phyloP scores from a whole-genome alignment of 1,140 invertebrate genomes.

The Gonioctena quinquepunctata region DNA sequence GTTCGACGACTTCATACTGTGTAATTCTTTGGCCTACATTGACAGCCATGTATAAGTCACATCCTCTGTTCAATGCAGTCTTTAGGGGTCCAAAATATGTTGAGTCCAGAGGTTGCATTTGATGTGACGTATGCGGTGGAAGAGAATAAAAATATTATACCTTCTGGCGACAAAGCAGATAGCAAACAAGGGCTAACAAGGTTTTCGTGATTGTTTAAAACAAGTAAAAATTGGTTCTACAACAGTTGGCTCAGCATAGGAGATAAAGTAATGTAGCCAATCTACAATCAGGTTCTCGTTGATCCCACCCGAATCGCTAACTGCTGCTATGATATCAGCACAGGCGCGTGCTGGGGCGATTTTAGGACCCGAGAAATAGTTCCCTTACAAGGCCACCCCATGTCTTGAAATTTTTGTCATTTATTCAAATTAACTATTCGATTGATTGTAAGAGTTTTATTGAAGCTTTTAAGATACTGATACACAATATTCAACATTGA shows the following conservation, averaged over 20 bases:
- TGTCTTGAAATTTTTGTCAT: no score
- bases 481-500: no score
- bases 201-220: constrained; percentile 40
- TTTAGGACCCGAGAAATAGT: no score
- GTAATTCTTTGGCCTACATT: constrained; percentile 16
- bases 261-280: not conserved
- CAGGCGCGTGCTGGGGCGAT: no score
- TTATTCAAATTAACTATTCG: no score
- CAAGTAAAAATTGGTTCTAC: constrained; percentile 39
- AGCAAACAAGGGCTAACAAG: not conserved
- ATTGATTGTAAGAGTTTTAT: no score
- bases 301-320: no score
- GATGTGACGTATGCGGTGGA: constrained; percentile 32
- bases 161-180: constrained; percentile 2
- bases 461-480: no score
- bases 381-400: no score
- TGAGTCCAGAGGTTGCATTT: constrained; percentile 52
- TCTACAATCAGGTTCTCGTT: no score
- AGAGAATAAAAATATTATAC: constrained; percentile 32
- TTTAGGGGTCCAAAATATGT: constrained; percentile 34
- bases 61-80: constrained; percentile 9
- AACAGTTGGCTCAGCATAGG: not conserved
- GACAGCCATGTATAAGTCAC: constrained; percentile 19
- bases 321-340: no score
- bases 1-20: no score